phyloP scores from a whole-genome alignment of 1,140 invertebrate genomes.

The Mactra quadrangularis region DNA sequence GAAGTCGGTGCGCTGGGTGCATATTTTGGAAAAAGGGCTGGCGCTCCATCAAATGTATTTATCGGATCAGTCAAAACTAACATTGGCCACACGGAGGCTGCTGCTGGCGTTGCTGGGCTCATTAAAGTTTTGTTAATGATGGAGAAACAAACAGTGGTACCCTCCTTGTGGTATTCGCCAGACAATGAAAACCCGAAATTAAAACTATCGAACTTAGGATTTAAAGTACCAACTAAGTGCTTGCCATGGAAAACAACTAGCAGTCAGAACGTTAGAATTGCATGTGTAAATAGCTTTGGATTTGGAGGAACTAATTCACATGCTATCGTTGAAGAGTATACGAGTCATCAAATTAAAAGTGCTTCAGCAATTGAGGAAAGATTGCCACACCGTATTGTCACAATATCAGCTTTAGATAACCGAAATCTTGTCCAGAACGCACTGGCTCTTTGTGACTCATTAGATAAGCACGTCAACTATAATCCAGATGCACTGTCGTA shows the following conservation, averaged over 20 bases:
- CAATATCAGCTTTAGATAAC: slow-evolving; percentile 6
- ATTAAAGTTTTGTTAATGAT: slow-evolving; percentile 87
- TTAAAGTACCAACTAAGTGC: slow-evolving; percentile 51
- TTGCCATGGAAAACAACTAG: slow-evolving; percentile 15
- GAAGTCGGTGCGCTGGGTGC: slow-evolving; percentile 59
- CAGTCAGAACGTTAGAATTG: slow-evolving; percentile 15
- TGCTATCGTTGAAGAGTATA: slow-evolving; percentile 57
- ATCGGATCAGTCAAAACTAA: slow-evolving; percentile 72
- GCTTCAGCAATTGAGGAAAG: not conserved
- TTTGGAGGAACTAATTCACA: slow-evolving; percentile 74
- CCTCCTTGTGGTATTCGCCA: slow-evolving; percentile 60
- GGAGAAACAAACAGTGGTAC: slow-evolving; percentile 61
- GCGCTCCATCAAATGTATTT: not conserved
- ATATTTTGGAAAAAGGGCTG: slow-evolving; percentile 28
- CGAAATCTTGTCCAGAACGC: slow-evolving; percentile 10
- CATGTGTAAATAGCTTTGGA: slow-evolving; percentile 70
- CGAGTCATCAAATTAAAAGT: no score
- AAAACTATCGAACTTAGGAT: slow-evolving; percentile 46
- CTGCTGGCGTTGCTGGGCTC: slow-evolving; percentile 95
- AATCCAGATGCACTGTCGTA: slow-evolving; percentile 62
- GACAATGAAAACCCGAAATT: slow-evolving; percentile 59
- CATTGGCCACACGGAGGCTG: slow-evolving; percentile 89
- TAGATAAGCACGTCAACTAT: not conserved
- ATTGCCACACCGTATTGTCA: not conserved
- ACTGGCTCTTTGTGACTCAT: not conserved